Evolutionary conservation across 2,113 vertebrate species (phyloP).

Genomic region (Ctenodactylus gundi): DNA sequence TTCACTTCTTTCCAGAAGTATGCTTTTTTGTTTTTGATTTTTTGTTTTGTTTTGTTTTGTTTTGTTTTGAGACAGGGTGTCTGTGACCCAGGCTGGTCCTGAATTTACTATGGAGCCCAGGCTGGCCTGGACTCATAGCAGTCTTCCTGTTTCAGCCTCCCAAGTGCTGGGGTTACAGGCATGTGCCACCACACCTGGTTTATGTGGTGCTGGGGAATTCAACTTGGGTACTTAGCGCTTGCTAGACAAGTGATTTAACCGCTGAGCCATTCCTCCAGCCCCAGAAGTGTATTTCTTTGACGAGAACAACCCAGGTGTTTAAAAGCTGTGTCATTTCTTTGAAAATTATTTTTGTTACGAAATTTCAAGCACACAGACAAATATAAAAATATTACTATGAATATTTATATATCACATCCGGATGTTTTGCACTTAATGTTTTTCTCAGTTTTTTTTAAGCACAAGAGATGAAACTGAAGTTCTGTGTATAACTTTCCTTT

Average conservation of each 20-base stretch:
- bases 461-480: not conserved
- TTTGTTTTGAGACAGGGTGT: too few species aligned
- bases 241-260: too few species aligned
- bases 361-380: conserved; percentile 4
- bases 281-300: not conserved
- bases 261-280: too few species aligned
- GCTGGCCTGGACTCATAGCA: too few species aligned
- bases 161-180: too few species aligned
- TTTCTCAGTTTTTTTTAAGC: not conserved
- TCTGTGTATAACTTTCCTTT: not conserved
- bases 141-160: too few species aligned
- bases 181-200: too few species aligned
- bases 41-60: too few species aligned
- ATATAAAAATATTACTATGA: not conserved
- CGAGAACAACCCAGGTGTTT: not conserved
- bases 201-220: too few species aligned
- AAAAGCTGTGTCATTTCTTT: not conserved
- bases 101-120: too few species aligned
- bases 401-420: not conserved
- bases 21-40: not conserved
- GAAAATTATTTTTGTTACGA: not conserved
- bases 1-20: not conserved
- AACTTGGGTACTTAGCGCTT: too few species aligned
- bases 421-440: not conserved
- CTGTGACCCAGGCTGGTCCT: too few species aligned